phyloP scores from a whole-genome alignment of 2,888 invertebrate genomes.

The Epinotia nisella region DNA sequence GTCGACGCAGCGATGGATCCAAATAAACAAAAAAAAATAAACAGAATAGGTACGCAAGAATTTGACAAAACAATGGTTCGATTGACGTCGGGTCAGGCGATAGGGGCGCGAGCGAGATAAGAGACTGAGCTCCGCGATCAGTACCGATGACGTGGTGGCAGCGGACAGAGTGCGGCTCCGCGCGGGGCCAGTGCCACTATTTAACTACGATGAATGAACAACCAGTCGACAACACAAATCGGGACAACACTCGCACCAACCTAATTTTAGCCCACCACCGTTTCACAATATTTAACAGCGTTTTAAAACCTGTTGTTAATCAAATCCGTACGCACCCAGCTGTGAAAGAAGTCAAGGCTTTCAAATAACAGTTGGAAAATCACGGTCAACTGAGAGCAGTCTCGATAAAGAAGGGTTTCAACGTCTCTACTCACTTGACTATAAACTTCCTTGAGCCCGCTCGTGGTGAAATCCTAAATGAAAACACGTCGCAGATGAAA shows the following conservation, averaged over 20 bases:
- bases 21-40: conserved; percentile 35
- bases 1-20: conserved; percentile 15
- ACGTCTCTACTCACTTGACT: conserved; percentile 75
- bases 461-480: conserved; percentile 84
- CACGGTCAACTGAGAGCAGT: conserved; percentile 33
- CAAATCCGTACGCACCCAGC: conserved; percentile 33
- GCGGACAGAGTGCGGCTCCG: conserved; percentile 38
- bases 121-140: conserved; percentile 19
- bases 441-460: conserved; percentile 84
- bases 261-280: conserved; percentile 32
- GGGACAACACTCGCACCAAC: conserved; percentile 10
- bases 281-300: conserved; percentile 27
- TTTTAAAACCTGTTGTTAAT: conserved; percentile 38
- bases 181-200: conserved; percentile 2
- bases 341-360: conserved; percentile 44
- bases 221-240: conserved; percentile 23
- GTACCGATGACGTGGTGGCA: conserved; percentile 48
- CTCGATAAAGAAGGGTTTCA: conserved; percentile 7
- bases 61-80: conserved; percentile 26
- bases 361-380: conserved; percentile 37
- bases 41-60: conserved; percentile 30
- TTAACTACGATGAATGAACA: conserved; percentile 36
- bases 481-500: conserved; percentile 81
- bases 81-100: conserved; percentile 17
- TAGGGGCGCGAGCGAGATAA: conserved; percentile 28